These are phyloP conservation scores for Paradoxurus hermaphroditus DNA, from an alignment of 2,113 vertebrate species.

Conservation along the genomic window DNA sequence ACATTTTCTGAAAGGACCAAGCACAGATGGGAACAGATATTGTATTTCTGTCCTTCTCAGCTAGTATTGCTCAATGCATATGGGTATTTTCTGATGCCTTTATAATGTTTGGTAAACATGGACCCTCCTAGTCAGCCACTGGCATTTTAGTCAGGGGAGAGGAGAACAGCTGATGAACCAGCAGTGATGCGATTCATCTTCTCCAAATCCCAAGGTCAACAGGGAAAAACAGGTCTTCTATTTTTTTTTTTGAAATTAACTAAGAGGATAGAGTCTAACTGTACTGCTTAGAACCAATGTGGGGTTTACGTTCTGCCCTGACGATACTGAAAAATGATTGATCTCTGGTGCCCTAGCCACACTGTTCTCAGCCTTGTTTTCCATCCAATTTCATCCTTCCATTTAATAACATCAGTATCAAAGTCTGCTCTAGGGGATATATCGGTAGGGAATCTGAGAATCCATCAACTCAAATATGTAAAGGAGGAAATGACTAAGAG, in stretches of 20 bases:
- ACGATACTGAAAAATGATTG: neutral
- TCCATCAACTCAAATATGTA: neutral
- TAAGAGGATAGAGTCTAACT: neutral
- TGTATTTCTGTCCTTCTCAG: constrained; percentile 59
- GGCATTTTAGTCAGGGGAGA: constrained; percentile 10
- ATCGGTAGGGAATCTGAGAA: neutral
- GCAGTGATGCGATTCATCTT: neutral
- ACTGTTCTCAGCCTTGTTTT: neutral
- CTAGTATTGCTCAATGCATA: constrained; percentile 48
- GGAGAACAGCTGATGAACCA: neutral
- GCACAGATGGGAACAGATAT: constrained; percentile 62
- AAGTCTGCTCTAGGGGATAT: neutral
- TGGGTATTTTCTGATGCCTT: constrained; percentile 57
- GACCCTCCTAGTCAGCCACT: constrained; percentile 27
- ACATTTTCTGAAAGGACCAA: constrained; percentile 59
- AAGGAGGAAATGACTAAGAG: neutral
- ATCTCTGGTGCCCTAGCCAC: neutral
- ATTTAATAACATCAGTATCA: neutral
- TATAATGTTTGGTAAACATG: constrained; percentile 63
- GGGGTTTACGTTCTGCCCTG: neutral
- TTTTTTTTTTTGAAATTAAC: neutral
- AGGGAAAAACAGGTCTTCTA: neutral
- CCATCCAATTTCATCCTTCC: neutral
- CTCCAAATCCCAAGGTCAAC: neutral
- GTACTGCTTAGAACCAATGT: neutral